A percentile compares a stretch with the other conserved stretches of the same genome.
Conservation (phyloP, 2,113 vertebrate genomes). For the Sula dactylatra region DNA sequence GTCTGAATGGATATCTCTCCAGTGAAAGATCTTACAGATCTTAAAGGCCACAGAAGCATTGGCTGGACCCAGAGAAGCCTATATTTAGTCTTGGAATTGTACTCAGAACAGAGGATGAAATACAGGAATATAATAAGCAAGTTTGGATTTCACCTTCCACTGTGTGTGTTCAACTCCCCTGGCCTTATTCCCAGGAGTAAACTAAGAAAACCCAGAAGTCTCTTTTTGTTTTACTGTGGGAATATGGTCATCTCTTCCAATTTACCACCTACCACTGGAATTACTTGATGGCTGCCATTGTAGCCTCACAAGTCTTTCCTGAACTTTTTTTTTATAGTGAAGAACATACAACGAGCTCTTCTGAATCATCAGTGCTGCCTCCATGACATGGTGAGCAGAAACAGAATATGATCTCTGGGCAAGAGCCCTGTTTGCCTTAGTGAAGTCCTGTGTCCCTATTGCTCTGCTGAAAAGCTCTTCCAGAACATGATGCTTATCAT, state of each 20-base stretch:
- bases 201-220: background rate
- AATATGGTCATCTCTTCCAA: background rate
- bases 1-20: background rate
- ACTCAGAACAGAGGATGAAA: background rate
- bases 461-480: background rate
- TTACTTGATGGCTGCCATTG: background rate
- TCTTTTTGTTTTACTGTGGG: background rate
- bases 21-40: background rate
- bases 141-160: background rate
- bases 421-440: background rate
- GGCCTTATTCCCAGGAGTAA: background rate
- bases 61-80: background rate
- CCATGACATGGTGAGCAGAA: background rate
- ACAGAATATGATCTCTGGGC: background rate
- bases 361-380: background rate
- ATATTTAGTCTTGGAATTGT: background rate
- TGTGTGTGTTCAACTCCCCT: background rate
- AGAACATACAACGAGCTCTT: background rate
- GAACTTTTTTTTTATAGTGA: background rate
- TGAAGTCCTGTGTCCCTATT: fast-evolving
- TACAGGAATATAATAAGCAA: background rate
- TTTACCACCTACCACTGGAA: background rate
- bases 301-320: background rate
- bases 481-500: background rate
- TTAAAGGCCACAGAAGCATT: background rate